Percentiles rank a stretch among this genome's conserved stretches.
Evolutionary conservation across 2,888 invertebrate species (phyloP).

Genomic region (Pyralis farinalis): DNA sequence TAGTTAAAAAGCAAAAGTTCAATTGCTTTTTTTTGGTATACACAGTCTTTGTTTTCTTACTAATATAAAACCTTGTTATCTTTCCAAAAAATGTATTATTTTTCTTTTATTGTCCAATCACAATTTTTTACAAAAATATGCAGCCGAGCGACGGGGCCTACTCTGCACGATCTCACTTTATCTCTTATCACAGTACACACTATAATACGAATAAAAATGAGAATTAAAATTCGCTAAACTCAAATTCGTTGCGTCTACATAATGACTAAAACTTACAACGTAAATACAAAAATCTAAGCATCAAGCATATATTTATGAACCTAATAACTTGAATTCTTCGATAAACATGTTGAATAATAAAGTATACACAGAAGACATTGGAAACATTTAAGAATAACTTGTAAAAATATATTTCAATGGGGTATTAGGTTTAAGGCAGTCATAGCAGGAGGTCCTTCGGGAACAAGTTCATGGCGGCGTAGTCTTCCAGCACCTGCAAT

Average conservation of each 20-base stretch:
- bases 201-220: slow-evolving; percentile 3
- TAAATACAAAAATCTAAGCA: background rate
- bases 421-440: slow-evolving; percentile 11
- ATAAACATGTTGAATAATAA: too few species aligned
- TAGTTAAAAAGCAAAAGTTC: slow-evolving; percentile 27
- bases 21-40: slow-evolving; percentile 51
- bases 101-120: slow-evolving; percentile 27
- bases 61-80: slow-evolving; percentile 27
- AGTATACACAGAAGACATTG: too few species aligned
- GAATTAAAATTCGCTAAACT: slow-evolving; percentile 2
- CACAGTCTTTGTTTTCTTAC: slow-evolving; percentile 44
- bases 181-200: slow-evolving; percentile 28
- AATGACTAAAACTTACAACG: background rate
- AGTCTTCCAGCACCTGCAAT: slow-evolving; percentile 89
- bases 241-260: slow-evolving; percentile 4
- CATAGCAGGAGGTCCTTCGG: too few species aligned
- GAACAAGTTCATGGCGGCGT: slow-evolving; percentile 90
- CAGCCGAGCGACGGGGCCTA: slow-evolving; percentile 17
- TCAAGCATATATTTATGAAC: slow-evolving; percentile 2
- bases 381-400: too few species aligned
- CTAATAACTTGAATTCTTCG: too few species aligned
- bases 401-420: too few species aligned
- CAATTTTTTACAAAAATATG: slow-evolving; percentile 25
- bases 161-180: slow-evolving; percentile 22
- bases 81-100: slow-evolving; percentile 15